These are phyloP conservation scores for Tringa solitaria DNA, from an alignment of 2,113 vertebrate species.

Conservation along the genomic window DNA sequence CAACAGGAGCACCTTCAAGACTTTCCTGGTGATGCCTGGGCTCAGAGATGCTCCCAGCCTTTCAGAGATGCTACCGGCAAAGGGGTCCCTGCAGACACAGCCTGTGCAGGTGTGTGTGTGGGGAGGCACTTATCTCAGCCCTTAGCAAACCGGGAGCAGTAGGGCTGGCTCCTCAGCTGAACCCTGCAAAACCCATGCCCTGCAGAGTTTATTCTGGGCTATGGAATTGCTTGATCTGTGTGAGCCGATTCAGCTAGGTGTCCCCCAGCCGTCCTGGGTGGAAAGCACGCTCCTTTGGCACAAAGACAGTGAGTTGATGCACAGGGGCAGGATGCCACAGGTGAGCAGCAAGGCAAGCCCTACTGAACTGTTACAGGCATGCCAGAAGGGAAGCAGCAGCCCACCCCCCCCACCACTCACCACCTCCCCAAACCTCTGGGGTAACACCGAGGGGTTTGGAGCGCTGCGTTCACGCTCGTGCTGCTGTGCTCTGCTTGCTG, in stretches of 20 bases:
- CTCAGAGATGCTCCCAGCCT: too few species aligned
- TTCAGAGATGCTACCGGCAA: not conserved
- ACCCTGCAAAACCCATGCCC: not conserved
- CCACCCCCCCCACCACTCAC: too few species aligned
- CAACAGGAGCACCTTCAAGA: not conserved
- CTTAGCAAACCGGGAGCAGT: not conserved
- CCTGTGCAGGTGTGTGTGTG: not conserved
- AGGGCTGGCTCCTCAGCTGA: not conserved
- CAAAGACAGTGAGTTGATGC: not conserved
- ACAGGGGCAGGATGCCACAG: not conserved
- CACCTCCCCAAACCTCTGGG: not conserved
- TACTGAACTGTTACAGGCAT: too few species aligned
- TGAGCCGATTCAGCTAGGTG: not conserved
- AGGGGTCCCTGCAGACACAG: not conserved
- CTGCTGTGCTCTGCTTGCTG: not conserved
- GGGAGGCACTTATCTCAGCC: not conserved
- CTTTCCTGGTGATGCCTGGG: not conserved
- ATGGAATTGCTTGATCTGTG: not conserved
- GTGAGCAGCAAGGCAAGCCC: not conserved
- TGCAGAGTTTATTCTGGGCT: not conserved
- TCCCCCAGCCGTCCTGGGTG: not conserved
- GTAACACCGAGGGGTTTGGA: not conserved
- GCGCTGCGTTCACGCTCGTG: rapidly evolving
- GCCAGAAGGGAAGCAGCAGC: not conserved
- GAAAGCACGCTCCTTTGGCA: not conserved